Conservation (phyloP, 2,888 invertebrate genomes). For the Tenthredo distinguenda region DNA sequence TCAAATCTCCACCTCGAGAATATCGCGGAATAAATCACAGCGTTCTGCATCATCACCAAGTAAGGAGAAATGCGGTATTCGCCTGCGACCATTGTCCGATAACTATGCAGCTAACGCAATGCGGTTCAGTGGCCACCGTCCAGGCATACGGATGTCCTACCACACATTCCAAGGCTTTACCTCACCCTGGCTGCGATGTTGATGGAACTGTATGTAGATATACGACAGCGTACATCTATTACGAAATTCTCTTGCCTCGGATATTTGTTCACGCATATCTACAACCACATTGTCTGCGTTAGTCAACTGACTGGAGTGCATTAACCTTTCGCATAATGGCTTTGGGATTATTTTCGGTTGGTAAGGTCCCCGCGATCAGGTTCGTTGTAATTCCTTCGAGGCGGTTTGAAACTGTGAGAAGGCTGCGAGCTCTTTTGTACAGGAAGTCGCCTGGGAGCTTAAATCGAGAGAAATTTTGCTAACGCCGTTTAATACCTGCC, state of each 20-base stretch:
- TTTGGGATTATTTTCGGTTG: not conserved
- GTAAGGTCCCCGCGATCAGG: not conserved
- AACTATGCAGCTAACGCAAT: slow-evolving; percentile 45
- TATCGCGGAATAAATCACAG: not conserved
- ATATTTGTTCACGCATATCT: slow-evolving; percentile 16
- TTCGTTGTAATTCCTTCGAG: not conserved
- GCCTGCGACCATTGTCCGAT: slow-evolving; percentile 6
- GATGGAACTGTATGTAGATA: slow-evolving; percentile 26
- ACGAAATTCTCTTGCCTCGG: not conserved
- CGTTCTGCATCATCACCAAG: slow-evolving; percentile 7
- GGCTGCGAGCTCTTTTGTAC: not conserved
- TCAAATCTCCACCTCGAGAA: not conserved
- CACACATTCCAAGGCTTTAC: slow-evolving; percentile 45
- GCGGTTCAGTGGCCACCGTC: slow-evolving; percentile 40
- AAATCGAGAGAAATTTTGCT: not conserved
- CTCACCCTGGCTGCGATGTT: slow-evolving; percentile 38
- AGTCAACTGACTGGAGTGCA: slow-evolving; percentile 8
- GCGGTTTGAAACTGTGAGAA: not conserved
- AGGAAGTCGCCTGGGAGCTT: too few species aligned
- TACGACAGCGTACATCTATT: slow-evolving; percentile 23
- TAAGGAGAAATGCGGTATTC: not conserved
- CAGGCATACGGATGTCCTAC: slow-evolving; percentile 21
- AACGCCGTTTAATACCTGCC: slow-evolving; percentile 14
- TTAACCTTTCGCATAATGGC: slow-evolving; percentile 2
- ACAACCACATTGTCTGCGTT: slow-evolving; percentile 1